Conservation (phyloP, 2,797 vertebrate species). For the Protonibea diacanthus region DNA sequence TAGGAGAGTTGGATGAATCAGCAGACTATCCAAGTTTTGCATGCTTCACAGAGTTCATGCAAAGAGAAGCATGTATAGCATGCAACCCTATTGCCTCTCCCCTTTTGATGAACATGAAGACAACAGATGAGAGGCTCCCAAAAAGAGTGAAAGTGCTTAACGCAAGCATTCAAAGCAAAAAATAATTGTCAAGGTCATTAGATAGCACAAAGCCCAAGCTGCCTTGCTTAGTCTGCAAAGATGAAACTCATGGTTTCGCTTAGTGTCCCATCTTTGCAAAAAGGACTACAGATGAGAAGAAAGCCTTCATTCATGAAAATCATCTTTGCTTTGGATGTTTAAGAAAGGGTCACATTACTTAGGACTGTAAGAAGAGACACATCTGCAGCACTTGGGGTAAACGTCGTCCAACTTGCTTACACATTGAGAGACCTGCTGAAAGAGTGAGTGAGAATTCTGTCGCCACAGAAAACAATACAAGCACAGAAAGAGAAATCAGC, state of each 20-base stretch:
- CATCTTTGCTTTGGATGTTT: conserved; percentile 46
- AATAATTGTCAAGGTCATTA: not conserved
- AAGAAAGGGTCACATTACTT: conserved; percentile 45
- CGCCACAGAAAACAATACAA: not conserved
- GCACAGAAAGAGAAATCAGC: not conserved
- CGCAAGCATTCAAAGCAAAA: conserved; percentile 29
- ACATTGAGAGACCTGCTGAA: conserved; percentile 27
- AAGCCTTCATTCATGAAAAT: conserved; percentile 32
- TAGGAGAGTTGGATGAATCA: conserved; percentile 24
- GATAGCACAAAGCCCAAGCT: conserved; percentile 8
- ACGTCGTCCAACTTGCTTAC: conserved; percentile 53
- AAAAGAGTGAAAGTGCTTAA: conserved; percentile 39
- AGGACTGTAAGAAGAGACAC: conserved; percentile 55
- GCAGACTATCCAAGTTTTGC: conserved; percentile 29
- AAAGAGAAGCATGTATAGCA: conserved; percentile 32
- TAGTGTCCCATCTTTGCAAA: conserved; percentile 44
- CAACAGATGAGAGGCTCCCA: conserved; percentile 10
- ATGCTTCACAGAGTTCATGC: conserved; percentile 40
- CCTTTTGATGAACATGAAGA: not conserved
- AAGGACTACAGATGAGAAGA: conserved; percentile 31
- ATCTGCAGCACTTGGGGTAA: conserved; percentile 35
- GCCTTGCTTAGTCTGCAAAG: conserved; percentile 42
- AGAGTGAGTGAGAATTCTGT: not conserved
- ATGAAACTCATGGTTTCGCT: conserved; percentile 36
- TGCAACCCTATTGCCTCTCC: conserved; percentile 46